phyloP scores from a whole-genome alignment of 2,888 invertebrate species.

The Corbicula japonica region DNA sequence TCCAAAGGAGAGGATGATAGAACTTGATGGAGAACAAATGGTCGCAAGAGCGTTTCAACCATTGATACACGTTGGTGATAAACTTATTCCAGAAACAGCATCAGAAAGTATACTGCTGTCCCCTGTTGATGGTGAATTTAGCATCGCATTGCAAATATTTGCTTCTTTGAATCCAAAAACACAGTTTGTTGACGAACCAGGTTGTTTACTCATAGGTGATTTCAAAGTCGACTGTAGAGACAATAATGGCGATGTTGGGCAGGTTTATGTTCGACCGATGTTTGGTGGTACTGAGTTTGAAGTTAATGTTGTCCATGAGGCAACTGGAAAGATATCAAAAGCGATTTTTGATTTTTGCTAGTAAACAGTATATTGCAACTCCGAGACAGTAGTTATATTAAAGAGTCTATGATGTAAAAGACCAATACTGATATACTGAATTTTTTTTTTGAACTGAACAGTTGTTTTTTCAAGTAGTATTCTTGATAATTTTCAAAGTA shows the following conservation, averaged over 20 bases:
- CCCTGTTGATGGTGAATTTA: not conserved
- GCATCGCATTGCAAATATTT: not conserved
- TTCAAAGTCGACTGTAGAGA: constrained; percentile 53
- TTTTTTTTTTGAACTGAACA: too few species aligned
- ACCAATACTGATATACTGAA: too few species aligned
- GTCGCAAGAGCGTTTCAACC: not conserved
- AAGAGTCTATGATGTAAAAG: too few species aligned
- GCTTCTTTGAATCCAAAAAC: constrained; percentile 5
- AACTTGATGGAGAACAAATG: not conserved
- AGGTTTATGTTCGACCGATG: constrained; percentile 44
- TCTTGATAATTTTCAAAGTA: too few species aligned
- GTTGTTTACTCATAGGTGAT: not conserved
- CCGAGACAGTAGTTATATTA: too few species aligned
- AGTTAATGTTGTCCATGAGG: constrained; percentile 39
- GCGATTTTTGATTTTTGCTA: constrained; percentile 47
- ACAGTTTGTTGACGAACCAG: not conserved
- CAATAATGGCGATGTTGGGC: constrained; percentile 38
- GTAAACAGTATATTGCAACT: too few species aligned
- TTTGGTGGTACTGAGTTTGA: constrained; percentile 67
- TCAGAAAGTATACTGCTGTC: not conserved
- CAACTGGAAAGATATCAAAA: constrained; percentile 40
- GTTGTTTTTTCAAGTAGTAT: too few species aligned
- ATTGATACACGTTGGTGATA: not conserved
- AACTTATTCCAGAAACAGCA: not conserved
- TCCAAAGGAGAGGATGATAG: constrained; percentile 25